Percentiles rank a stretch among this genome's conserved stretches.
Conservation (phyloP, 1,140 invertebrate genomes). For the Drosophila simulans region DNA sequence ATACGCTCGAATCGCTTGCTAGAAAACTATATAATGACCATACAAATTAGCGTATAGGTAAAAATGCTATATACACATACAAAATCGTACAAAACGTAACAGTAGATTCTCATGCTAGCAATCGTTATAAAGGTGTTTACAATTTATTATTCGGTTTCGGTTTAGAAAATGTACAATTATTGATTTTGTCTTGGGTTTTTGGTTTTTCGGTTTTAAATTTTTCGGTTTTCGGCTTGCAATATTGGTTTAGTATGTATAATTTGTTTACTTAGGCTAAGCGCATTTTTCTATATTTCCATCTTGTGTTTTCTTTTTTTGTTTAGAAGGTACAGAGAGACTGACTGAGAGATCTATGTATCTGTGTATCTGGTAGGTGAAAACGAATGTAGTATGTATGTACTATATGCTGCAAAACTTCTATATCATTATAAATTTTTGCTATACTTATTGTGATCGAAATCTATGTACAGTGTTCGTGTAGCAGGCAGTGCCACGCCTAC, state of each 20-base stretch:
- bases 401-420: slow-evolving; percentile 13
- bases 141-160: slow-evolving; percentile 22
- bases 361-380: slow-evolving; percentile 7
- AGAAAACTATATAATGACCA: slow-evolving; percentile 68
- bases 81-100: slow-evolving; percentile 80
- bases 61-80: slow-evolving; percentile 75
- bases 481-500: slow-evolving; percentile 50
- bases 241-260: slow-evolving; percentile 46
- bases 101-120: slow-evolving; percentile 45
- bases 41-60: slow-evolving; percentile 53
- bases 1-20: slow-evolving; percentile 35
- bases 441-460: slow-evolving; percentile 1
- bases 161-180: slow-evolving; percentile 75
- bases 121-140: slow-evolving; percentile 14
- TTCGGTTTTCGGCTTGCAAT: slow-evolving; percentile 10
- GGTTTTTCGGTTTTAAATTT: not conserved
- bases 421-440: slow-evolving; percentile 3
- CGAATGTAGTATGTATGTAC: slow-evolving; percentile 9
- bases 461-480: slow-evolving; percentile 41
- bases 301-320: slow-evolving; percentile 41
- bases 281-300: slow-evolving; percentile 60
- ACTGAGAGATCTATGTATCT: slow-evolving; percentile 24
- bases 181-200: slow-evolving; percentile 40
- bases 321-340: slow-evolving; percentile 77
- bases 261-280: slow-evolving; percentile 69